Evolutionary conservation across 1,140 invertebrate genomes (phyloP), one percentile per base, ranked within the genome.

Genomic region (Neodiprion virginianus): DNA sequence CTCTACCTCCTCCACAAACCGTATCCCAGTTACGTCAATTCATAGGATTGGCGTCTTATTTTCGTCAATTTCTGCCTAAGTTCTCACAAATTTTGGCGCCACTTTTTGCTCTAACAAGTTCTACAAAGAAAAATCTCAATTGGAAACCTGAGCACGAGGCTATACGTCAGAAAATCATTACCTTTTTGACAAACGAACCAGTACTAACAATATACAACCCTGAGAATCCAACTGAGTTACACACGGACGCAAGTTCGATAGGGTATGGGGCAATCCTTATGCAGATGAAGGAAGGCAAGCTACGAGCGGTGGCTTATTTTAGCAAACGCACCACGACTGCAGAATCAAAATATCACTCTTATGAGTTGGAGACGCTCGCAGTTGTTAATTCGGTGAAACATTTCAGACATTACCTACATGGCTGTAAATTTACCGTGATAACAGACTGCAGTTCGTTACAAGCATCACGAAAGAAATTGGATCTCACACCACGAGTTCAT

Each of bases 141-240:
- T 75, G 70, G 69, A 66, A 66, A 21, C 40, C 72, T 47, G 53
- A 68, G 14, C 69, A 49, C 53, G 70, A 72, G 67, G 47, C 12
- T 81, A 0, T 82, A 87, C 47, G 67, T 10, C 47, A 71, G 69
- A 68, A 72, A 48, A 10, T 76, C 66, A 48, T 77, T 80, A 48
- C 53, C 1, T 5, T 9, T 10, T 72, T 83, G 7, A 80, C 76
- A 0, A 73, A 67, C 69, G 61, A 75, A n/a, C 85, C 85, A 10
- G 77, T 88, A 9, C 72, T 88, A 11, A 73, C 68, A 14, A 86
- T 88, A 50, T 88, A 80, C 71, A 76, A 86, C 74, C 81, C 80
- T 10, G 67, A 78, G 17, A 70, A 72, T 9, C 71, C 78, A 1
- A 85, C 80, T 1, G 83, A 87, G 69, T 67, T 87, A 21, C 78